Conservation (phyloP, 2,797 vertebrate genomes). For the Pseudocheirus occidentalis region DNA sequence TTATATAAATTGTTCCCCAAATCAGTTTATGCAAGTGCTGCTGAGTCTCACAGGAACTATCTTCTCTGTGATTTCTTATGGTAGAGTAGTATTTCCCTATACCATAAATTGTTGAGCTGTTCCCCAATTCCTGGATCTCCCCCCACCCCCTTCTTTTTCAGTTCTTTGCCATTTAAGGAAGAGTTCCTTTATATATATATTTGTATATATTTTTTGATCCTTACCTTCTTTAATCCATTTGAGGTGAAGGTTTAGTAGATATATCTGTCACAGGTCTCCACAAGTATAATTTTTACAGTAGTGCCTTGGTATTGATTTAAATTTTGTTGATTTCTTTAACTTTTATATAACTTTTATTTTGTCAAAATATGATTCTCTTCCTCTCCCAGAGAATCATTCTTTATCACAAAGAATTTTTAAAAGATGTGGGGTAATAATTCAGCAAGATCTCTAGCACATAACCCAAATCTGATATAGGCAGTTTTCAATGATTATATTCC, state of each 20-base stretch:
- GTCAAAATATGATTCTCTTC: background rate
- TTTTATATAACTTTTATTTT: background rate
- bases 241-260: background rate
- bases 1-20: background rate
- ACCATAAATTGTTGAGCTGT: background rate
- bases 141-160: background rate
- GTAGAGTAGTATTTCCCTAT: background rate
- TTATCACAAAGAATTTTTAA: background rate
- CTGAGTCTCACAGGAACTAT: background rate
- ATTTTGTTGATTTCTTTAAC: background rate
- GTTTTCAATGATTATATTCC: background rate
- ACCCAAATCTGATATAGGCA: background rate
- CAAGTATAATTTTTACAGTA: background rate
- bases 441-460: background rate
- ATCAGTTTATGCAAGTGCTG: background rate
- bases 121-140: background rate
- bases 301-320: background rate
- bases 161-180: background rate
- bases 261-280: background rate
- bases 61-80: background rate
- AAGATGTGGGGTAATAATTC: background rate
- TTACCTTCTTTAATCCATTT: background rate
- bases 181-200: background rate
- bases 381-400: background rate
- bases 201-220: background rate